Evolutionary conservation across 2,888 invertebrate species (phyloP).

Genomic region (Agrilus mali): DNA sequence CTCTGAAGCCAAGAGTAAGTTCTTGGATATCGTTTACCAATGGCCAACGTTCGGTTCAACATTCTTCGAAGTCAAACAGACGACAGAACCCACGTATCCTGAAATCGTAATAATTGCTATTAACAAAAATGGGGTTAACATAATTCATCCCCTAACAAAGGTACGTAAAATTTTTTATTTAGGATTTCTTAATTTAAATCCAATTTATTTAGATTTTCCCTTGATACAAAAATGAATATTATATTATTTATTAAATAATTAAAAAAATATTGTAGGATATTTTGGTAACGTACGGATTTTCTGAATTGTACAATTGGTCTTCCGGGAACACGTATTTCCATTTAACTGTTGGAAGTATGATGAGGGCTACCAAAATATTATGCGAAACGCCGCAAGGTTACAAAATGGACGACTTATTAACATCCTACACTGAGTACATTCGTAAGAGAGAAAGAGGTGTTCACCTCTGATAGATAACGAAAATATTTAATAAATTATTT

Average conservation of each 20-base stretch:
- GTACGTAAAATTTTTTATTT: conserved; percentile 35
- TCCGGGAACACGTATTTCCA: conserved; percentile 93
- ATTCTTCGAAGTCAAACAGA: conserved; percentile 90
- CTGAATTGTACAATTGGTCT: conserved; percentile 87
- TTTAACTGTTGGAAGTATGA: conserved; percentile 88
- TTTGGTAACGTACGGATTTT: conserved; percentile 72
- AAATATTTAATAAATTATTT: conserved; percentile 1
- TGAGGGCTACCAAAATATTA: conserved; percentile 75
- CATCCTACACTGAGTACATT: conserved; percentile 68
- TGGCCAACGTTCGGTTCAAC: conserved; percentile 90
- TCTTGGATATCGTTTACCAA: conserved; percentile 61
- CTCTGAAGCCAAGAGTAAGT: conserved; percentile 68
- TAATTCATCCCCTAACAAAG: conserved; percentile 79
- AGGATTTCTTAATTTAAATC: too few relatives aligned
- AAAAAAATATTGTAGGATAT: conserved; percentile 46
- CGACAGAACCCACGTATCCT: conserved; percentile 75
- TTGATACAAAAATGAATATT: conserved; percentile 1
- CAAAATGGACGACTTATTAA: conserved; percentile 92
- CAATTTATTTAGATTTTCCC: conserved; percentile 1
- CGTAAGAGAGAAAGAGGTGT: conserved; percentile 17
- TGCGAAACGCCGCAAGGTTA: conserved; percentile 89
- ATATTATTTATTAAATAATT: conserved; percentile 1
- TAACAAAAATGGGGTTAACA: conserved; percentile 79
- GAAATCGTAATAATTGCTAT: conserved; percentile 81
- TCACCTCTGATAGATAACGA: too few relatives aligned